A percentile compares a stretch with the other conserved stretches of the same genome.
These are phyloP conservation scores for Allolobophora icterica DNA, from an alignment of 2,888 invertebrate species.

Conservation along the genomic window DNA sequence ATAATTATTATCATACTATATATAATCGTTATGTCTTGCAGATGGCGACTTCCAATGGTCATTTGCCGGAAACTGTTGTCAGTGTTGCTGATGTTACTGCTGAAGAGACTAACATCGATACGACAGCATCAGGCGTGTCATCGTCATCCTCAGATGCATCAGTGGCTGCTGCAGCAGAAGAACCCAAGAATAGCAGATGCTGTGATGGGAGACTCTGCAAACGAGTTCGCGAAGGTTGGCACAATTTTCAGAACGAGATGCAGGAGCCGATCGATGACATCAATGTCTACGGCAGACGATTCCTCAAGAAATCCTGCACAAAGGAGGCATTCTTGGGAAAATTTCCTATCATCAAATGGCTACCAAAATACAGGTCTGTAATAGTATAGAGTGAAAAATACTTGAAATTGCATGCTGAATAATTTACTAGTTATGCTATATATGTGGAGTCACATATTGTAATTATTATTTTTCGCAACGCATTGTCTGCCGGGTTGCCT, in stretches of 20 bases:
- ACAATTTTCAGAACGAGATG: neutral
- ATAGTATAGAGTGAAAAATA: neutral
- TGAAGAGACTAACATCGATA: neutral
- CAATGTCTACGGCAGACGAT: neutral
- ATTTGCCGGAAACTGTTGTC: neutral
- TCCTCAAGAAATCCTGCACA: neutral
- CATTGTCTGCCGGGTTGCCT: too few species aligned
- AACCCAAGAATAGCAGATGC: neutral
- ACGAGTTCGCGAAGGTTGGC: neutral
- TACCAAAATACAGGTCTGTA: constrained; percentile 20
- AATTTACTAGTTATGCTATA: too few species aligned
- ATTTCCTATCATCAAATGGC: neutral
- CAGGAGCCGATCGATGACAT: neutral
- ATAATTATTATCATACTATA: neutral
- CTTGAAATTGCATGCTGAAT: too few species aligned
- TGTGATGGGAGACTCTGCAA: neutral
- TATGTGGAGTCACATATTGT: too few species aligned
- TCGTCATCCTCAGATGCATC: neutral
- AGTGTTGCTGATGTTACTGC: neutral
- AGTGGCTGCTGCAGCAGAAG: neutral
- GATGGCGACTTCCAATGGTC: neutral
- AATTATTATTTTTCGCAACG: too few species aligned
- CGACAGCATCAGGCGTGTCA: too few species aligned
- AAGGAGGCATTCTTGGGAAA: neutral
- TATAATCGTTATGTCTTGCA: neutral